phyloP scores from a whole-genome alignment of 2,888 invertebrate species.

The Osmoderma eremita region DNA sequence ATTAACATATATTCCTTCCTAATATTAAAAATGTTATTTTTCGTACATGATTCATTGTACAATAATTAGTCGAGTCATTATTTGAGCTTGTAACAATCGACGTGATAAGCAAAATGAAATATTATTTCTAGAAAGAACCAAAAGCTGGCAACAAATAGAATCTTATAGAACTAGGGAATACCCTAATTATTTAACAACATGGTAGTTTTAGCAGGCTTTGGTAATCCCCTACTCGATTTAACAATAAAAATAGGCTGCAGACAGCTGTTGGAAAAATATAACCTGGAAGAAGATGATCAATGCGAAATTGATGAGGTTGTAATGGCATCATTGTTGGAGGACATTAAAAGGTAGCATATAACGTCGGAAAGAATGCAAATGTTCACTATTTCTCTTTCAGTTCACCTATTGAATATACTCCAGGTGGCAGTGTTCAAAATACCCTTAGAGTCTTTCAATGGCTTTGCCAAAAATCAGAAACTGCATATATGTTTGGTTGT shows the following conservation, averaged over 20 bases:
- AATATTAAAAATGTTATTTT: not conserved
- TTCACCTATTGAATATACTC: constrained; percentile 47
- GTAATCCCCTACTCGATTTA: constrained; percentile 64
- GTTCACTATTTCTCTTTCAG: constrained; percentile 1
- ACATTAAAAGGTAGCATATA: constrained; percentile 53
- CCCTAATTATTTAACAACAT: constrained; percentile 43
- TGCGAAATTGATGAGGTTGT: constrained; percentile 57
- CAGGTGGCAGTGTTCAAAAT: constrained; percentile 67
- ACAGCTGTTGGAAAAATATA: constrained; percentile 58
- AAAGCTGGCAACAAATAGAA: not conserved
- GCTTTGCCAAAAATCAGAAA: constrained; percentile 53
- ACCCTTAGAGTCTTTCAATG: constrained; percentile 65
- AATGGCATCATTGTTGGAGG: constrained; percentile 54
- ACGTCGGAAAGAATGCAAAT: not conserved
- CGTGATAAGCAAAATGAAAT: too few species aligned
- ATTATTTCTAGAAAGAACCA: not conserved
- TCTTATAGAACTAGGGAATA: constrained; percentile 1
- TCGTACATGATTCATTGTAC: not conserved
- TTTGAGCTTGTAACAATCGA: not conserved
- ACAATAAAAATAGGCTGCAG: constrained; percentile 56
- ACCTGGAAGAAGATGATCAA: constrained; percentile 60
- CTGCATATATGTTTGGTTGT: constrained; percentile 64
- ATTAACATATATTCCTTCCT: not conserved
- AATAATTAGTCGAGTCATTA: not conserved
- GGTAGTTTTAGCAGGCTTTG: constrained; percentile 60